Conservation (phyloP, 2,113 vertebrate genomes). For the Urocolius indicus region DNA sequence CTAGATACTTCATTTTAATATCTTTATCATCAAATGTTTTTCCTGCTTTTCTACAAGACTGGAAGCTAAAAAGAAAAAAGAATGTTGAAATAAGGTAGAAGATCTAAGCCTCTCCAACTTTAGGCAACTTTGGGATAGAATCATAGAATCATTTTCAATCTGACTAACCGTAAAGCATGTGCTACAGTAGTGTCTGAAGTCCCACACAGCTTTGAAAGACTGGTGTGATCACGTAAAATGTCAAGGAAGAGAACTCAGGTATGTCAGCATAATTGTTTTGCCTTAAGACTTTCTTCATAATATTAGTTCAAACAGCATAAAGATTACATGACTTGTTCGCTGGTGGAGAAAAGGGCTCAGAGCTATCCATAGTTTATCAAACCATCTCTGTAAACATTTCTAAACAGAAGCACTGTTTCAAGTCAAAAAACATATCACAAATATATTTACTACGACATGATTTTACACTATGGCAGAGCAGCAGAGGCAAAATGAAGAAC, state of each 20-base stretch:
- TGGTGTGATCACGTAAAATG: not conserved
- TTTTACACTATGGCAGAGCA: slow-evolving; percentile 6
- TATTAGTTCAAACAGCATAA: not conserved
- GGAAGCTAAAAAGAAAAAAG: not conserved
- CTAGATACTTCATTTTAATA: not conserved
- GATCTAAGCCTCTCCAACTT: not conserved
- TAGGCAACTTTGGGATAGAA: not conserved
- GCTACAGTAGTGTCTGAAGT: not conserved
- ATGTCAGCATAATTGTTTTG: not conserved
- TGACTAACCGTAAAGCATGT: not conserved
- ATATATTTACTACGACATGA: not conserved
- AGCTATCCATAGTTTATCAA: not conserved
- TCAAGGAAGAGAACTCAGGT: not conserved
- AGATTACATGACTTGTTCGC: not conserved
- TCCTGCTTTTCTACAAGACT: not conserved
- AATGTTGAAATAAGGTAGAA: not conserved
- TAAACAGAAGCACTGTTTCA: not conserved
- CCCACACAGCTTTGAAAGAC: not conserved
- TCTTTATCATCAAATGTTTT: not conserved
- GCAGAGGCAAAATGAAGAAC: slow-evolving; percentile 16
- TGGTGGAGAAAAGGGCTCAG: not conserved
- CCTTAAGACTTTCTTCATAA: not conserved
- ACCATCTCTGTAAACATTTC: not conserved
- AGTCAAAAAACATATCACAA: not conserved
- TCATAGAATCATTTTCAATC: not conserved